A percentile compares a stretch with the other conserved stretches of the same genome.
Conservation (phyloP, 2,113 vertebrate genomes). For the Larimichthys crocea region DNA sequence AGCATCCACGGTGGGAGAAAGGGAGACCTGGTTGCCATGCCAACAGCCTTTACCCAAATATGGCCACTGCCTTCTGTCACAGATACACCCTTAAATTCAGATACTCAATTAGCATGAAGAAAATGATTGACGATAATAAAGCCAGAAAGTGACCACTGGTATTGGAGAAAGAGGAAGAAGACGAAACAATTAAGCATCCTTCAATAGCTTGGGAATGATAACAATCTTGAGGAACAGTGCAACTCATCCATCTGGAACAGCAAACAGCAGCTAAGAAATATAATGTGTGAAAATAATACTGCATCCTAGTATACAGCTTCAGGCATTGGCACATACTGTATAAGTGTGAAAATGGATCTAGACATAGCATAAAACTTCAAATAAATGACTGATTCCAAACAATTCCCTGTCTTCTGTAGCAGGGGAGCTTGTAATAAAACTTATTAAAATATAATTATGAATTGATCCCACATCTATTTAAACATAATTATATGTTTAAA, state of each 20-base stretch:
- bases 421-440: not conserved
- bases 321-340: slow-evolving; percentile 7
- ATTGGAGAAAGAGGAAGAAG: not conserved
- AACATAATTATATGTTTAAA: not conserved
- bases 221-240: slow-evolving; percentile 10
- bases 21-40: slow-evolving; percentile 74
- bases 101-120: slow-evolving; percentile 76
- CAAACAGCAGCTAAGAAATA: slow-evolving; percentile 11
- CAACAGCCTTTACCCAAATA: slow-evolving; percentile 70
- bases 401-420: not conserved
- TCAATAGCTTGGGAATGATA: not conserved
- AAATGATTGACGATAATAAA: slow-evolving; percentile 75
- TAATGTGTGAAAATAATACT: slow-evolving; percentile 1
- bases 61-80: slow-evolving; percentile 68
- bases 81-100: slow-evolving; percentile 82
- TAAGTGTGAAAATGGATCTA: slow-evolving; percentile 22
- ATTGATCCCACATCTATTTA: too few relatives aligned
- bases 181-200: not conserved
- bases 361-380: slow-evolving; percentile 1
- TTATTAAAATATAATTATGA: not conserved
- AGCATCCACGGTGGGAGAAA: slow-evolving; percentile 56
- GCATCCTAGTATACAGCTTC: slow-evolving; percentile 4
- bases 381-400: slow-evolving; percentile 29
- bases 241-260: slow-evolving; percentile 6
- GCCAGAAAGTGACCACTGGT: slow-evolving; percentile 68